phyloP scores from a whole-genome alignment of 2,888 invertebrate genomes.

The Nemotelus pantherinus region DNA sequence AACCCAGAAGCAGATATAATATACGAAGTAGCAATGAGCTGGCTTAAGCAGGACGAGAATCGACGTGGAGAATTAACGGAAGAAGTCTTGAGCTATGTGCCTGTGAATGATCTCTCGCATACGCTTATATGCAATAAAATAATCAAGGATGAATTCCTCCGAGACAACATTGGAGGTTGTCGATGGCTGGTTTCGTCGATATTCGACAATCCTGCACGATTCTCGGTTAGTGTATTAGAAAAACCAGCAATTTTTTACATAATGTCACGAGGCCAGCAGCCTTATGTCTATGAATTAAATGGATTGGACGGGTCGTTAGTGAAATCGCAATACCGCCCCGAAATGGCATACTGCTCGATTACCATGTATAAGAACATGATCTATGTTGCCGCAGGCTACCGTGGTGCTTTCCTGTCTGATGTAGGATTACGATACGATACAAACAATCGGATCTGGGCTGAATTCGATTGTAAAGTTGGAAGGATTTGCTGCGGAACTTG shows the following conservation, averaged over 20 bases:
- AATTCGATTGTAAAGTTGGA: constrained; percentile 4
- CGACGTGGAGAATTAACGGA: background rate
- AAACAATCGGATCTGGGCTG: background rate
- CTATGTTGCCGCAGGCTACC: constrained; percentile 3
- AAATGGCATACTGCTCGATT: constrained; percentile 3
- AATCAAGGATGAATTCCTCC: constrained; percentile 5
- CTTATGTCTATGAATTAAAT: constrained; percentile 13
- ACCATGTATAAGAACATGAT: constrained; percentile 25
- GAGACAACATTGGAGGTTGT: background rate
- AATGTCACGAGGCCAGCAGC: background rate
- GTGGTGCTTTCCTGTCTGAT: background rate
- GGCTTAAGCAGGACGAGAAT: constrained; percentile 16
- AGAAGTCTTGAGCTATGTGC: constrained; percentile 2
- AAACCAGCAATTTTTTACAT: constrained; percentile 13
- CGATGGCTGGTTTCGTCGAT: constrained; percentile 19
- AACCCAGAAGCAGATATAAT: constrained; percentile 14
- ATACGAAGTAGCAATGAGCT: constrained; percentile 14
- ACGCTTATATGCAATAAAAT: background rate
- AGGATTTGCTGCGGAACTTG: constrained; percentile 12
- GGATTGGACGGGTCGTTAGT: background rate
- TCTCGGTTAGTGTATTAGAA: constrained; percentile 5
- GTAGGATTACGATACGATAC: constrained; percentile 16
- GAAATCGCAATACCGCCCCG: constrained; percentile 2
- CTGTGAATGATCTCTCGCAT: constrained; percentile 2
- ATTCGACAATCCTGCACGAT: constrained; percentile 4